A percentile compares a stretch with the other conserved stretches of the same genome.
Conservation (phyloP, 1,140 invertebrate genomes). For the Drosophila subobscura region DNA sequence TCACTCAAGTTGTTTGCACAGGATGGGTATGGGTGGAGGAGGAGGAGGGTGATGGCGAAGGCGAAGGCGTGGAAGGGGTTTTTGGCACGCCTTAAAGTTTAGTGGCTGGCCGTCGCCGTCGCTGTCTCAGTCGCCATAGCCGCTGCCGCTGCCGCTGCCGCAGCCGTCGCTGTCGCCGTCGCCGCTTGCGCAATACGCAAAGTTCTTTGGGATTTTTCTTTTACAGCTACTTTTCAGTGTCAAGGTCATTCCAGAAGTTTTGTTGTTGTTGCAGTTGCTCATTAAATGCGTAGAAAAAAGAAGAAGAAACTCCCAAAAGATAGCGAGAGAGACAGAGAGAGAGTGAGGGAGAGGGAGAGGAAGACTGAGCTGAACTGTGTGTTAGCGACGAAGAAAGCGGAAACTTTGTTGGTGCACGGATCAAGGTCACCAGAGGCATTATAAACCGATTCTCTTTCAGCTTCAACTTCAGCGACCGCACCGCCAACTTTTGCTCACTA, state of each 20-base stretch:
- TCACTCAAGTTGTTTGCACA: conserved; percentile 19
- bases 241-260: conserved; percentile 55
- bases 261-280: conserved; percentile 43
- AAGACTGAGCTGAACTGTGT: too few species aligned
- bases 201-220: conserved; percentile 61
- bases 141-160: conserved; percentile 17
- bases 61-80: conserved; percentile 33
- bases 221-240: conserved; percentile 59
- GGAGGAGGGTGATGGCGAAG: neutral
- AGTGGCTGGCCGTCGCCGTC: conserved; percentile 43
- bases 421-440: conserved; percentile 49
- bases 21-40: neutral
- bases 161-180: neutral
- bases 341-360: too few species aligned
- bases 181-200: conserved; percentile 38
- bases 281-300: conserved; percentile 58
- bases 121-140: conserved; percentile 30
- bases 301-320: conserved; percentile 14
- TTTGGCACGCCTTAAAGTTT: conserved; percentile 59
- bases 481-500: conserved; percentile 18
- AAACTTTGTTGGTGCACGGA: conserved; percentile 42
- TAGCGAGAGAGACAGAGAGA: neutral
- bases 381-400: conserved; percentile 4
- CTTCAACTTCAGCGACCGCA: conserved; percentile 8
- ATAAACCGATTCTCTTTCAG: conserved; percentile 36